Percentiles rank a stretch among this genome's conserved stretches.
phyloP scores from a whole-genome alignment of 2,797 vertebrate species.

The Microctenopoma steveboyesi region DNA sequence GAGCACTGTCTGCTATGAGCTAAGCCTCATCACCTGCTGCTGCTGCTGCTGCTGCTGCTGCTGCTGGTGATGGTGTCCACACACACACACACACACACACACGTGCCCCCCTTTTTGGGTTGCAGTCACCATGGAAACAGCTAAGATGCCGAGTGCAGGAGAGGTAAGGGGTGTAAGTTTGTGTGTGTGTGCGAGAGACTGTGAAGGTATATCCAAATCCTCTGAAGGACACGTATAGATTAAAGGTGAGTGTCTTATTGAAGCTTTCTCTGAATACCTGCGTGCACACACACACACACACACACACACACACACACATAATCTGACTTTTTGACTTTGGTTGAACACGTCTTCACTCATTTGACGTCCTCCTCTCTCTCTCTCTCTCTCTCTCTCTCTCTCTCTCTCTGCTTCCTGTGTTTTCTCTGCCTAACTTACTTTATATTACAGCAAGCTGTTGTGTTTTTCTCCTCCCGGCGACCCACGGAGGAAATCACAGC shows the following conservation, averaged over 20 bases:
- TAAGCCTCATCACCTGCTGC: conserved; percentile 74
- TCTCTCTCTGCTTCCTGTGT: too few species aligned
- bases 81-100: conserved; percentile 42
- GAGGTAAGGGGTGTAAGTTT: conserved; percentile 51
- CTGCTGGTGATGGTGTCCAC: conserved; percentile 35
- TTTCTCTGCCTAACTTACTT: conserved; percentile 11
- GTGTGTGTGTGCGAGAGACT: conserved; percentile 22
- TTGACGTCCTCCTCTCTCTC: neutral
- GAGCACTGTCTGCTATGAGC: conserved; percentile 44
- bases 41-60: conserved; percentile 45
- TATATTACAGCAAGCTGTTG: conserved; percentile 17
- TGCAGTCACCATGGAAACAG: conserved; percentile 84
- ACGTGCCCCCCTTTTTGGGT: conserved; percentile 34
- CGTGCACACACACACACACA: conserved; percentile 18
- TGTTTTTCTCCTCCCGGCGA: neutral
- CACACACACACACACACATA: neutral
- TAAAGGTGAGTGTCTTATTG: conserved; percentile 67
- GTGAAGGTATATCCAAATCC: conserved; percentile 65
- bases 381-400: too few species aligned
- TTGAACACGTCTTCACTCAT: neutral
- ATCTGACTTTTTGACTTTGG: neutral
- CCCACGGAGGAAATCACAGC: conserved; percentile 31
- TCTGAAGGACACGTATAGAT: conserved; percentile 71
- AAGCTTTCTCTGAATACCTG: conserved; percentile 27
- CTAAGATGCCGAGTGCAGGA: conserved; percentile 76